A percentile compares a stretch with the other conserved stretches of the same genome.
Evolutionary conservation across 2,888 invertebrate species (phyloP).

Genomic region (Rhyacophila evoluta): DNA sequence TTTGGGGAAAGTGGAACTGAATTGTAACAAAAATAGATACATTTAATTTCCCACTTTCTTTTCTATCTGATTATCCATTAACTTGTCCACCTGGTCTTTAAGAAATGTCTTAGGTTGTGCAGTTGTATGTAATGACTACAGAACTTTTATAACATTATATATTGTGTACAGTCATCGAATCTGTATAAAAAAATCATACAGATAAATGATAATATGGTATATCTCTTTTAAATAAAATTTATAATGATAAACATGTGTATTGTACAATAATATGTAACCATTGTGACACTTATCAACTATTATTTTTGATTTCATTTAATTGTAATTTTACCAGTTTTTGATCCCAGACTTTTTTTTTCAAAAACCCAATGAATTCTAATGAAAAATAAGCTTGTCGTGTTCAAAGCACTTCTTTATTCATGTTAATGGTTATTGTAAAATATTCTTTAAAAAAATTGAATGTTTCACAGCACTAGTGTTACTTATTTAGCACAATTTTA

Average conservation of each 20-base stretch:
- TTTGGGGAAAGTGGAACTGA: too few relatives aligned
- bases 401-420: not conserved
- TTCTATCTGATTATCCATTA: too few relatives aligned
- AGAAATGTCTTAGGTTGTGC: too few relatives aligned
- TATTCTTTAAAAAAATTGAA: not conserved
- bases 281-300: not conserved
- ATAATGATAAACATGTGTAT: not conserved
- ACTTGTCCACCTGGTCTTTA: too few relatives aligned
- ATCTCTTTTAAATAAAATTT: not conserved
- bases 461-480: slow-evolving; percentile 3
- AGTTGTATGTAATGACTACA: too few relatives aligned
- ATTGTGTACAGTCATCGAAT: too few relatives aligned
- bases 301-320: too few relatives aligned
- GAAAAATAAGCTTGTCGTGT: not conserved
- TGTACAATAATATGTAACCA: not conserved
- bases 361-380: not conserved
- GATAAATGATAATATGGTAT: not conserved
- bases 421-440: not conserved
- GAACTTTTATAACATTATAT: too few relatives aligned
- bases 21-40: too few relatives aligned
- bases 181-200: too few relatives aligned
- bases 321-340: not conserved
- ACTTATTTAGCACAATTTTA: not conserved
- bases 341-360: not conserved
- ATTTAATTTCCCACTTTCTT: too few relatives aligned